Evolutionary conservation across 2,113 vertebrate species (phyloP), one percentile per base, ranked within the genome.

Genomic region (Gymnorhina tibicen): DNA sequence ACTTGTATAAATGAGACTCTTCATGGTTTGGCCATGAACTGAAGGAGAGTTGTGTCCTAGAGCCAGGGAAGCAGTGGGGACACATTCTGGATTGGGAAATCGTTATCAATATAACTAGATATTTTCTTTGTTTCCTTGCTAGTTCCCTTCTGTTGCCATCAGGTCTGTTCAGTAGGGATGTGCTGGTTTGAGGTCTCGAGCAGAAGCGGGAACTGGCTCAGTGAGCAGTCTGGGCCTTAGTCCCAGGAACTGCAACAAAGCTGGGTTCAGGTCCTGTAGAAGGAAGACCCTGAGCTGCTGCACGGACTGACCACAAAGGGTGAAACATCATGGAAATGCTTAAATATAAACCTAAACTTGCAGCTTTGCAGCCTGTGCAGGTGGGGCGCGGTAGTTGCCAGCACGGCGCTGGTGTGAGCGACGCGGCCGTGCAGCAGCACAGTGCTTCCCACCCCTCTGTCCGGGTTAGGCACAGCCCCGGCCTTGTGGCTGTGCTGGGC

Each of bases 311-410:
- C 50, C 18, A 2, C 3, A 24, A 37, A 35, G 56, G 22, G 13
- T 16, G 50, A 74, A 42, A 56, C 20, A 18, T 4, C 0, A 0
- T 63, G 62, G 37, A 86, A 86, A 21, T 72, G 21, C 28, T 74
- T 50, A 20, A 58, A 12, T 49, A 63, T 1, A 44, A 79, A 16
- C 5, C 9, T 33, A 4, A 41, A 11, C 50, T 44, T 91, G 22
- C 7, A 24, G 16, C 1, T 70, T 17, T 79, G 62, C 47, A 1
- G 22, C 60, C 39, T 13, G 44, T 32, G 33, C 19, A 21, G 17
- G 56, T 67, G 52, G 52, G 28, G 28, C 39, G 2, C 0, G 3
- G 37, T n/a, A n/a, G n/a, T n/a, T n/a, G n/a, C n/a, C n/a, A n/a
- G n/a, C n/a, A n/a, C n/a, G n/a, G n/a, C n/a, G n/a, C n/a, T n/a